These are phyloP conservation scores for Choloepus hoffmanni DNA, from an alignment of 2,113 vertebrate species.

Conservation along the genomic window DNA sequence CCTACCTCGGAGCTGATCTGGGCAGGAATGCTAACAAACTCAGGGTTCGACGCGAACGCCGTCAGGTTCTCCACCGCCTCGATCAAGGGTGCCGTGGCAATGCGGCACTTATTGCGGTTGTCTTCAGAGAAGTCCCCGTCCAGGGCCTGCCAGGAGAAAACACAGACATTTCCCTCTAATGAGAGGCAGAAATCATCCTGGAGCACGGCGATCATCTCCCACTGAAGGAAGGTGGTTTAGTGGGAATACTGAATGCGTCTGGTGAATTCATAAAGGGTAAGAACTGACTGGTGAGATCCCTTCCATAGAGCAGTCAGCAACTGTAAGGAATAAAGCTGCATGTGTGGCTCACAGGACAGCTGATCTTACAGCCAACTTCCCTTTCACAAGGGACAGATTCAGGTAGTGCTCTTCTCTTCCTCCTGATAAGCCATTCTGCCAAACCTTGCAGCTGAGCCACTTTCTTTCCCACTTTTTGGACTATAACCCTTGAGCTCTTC, in stretches of 20 bases:
- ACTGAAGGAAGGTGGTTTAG: not conserved
- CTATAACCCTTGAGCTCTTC: not conserved
- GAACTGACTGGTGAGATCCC: not conserved
- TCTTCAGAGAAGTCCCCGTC: slow-evolving; percentile 99
- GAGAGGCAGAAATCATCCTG: not conserved
- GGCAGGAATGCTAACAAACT: slow-evolving; percentile 98
- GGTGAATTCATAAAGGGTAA: not conserved
- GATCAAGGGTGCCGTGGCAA: slow-evolving; percentile 94
- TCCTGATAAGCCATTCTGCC: not conserved
- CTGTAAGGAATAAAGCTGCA: not conserved
- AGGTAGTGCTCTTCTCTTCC: rapidly evolving
- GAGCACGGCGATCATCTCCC: not conserved
- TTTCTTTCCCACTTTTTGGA: not conserved
- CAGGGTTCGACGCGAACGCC: slow-evolving; percentile 97
- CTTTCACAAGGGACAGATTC: not conserved
- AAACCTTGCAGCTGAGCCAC: not conserved
- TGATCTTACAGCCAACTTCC: not conserved
- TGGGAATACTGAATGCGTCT: not conserved
- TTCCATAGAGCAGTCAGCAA: not conserved
- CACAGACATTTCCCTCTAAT: not conserved
- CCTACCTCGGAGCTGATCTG: slow-evolving; percentile 97
- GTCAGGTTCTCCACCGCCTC: slow-evolving; percentile 98
- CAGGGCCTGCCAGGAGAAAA: slow-evolving; percentile 88
- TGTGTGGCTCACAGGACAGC: not conserved
- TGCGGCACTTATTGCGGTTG: slow-evolving; percentile 94